Percentiles rank a stretch among this genome's conserved stretches.
Evolutionary conservation across 2,797 vertebrate genomes (phyloP).

Genomic region (Rhinichthys osculus): DNA sequence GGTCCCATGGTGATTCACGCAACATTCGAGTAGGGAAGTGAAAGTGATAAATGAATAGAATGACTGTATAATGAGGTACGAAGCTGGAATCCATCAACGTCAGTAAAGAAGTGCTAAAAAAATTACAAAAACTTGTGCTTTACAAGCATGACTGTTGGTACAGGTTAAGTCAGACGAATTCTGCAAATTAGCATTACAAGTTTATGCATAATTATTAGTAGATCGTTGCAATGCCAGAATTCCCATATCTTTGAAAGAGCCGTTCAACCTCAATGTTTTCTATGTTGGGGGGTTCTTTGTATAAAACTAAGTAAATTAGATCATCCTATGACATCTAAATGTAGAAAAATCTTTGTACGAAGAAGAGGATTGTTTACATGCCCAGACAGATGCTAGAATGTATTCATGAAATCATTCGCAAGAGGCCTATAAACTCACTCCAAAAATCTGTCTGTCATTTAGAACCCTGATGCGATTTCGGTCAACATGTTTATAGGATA

Average conservation of each 20-base stretch:
- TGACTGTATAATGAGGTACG: conserved; percentile 3
- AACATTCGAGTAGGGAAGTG: conserved; percentile 13
- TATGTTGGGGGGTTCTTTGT: not conserved
- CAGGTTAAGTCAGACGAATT: not conserved
- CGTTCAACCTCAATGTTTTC: not conserved
- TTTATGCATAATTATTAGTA: not conserved
- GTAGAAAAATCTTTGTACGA: not conserved
- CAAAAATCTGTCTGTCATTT: conserved; percentile 22
- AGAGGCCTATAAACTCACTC: not conserved
- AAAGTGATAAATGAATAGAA: conserved; percentile 19
- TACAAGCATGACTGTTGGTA: not conserved
- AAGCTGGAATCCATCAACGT: not conserved
- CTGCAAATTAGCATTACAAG: not conserved
- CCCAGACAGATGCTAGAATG: conserved; percentile 11
- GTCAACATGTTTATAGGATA: conserved; percentile 16
- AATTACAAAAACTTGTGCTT: conserved; percentile 2
- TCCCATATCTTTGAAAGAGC: not conserved
- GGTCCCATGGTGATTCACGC: conserved; percentile 31
- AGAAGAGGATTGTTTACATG: conserved; percentile 6
- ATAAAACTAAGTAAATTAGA: not conserved
- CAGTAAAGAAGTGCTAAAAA: not conserved
- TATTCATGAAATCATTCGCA: not conserved
- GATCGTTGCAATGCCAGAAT: not conserved
- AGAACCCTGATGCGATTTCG: not conserved
- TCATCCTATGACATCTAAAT: not conserved